phyloP scores from a whole-genome alignment of 1,140 invertebrate genomes.

The Vollenhovia emeryi region DNA sequence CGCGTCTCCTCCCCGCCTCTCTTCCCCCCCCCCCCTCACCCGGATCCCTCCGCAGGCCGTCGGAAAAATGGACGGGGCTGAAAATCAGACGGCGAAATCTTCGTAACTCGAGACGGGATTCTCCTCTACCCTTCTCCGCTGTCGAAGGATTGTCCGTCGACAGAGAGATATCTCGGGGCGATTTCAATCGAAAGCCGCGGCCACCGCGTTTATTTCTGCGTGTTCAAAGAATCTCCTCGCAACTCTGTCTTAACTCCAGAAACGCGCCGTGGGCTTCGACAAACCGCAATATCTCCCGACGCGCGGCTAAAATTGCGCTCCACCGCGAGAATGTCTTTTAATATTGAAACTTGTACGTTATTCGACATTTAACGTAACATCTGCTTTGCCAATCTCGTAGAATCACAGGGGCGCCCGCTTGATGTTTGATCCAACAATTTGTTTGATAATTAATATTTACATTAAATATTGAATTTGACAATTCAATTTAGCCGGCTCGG shows the following conservation, averaged over 20 bases:
- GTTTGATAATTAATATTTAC: too few relatives aligned
- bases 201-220: slow-evolving; percentile 14
- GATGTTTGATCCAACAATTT: too few relatives aligned
- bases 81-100: slow-evolving; percentile 49
- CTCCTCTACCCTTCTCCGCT: neutral
- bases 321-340: neutral
- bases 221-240: neutral
- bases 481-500: neutral
- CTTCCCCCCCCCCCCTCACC: too few relatives aligned
- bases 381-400: neutral
- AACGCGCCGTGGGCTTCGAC: too few relatives aligned
- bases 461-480: neutral
- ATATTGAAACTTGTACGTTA: neutral
- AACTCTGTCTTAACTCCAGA: neutral
- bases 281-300: neutral
- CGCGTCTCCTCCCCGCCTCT: neutral
- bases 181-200: slow-evolving; percentile 26
- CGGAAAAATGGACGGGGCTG: slow-evolving; percentile 33
- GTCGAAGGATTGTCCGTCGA: slow-evolving; percentile 16
- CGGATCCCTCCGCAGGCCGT: neutral
- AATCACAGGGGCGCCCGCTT: too few relatives aligned
- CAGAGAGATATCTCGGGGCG: slow-evolving; percentile 16
- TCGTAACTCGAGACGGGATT: slow-evolving; percentile 19
- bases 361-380: neutral
- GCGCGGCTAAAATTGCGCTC: neutral